Evolutionary conservation across 2,888 invertebrate genomes (phyloP).

Genomic region (Pachymerium ferrugineum): DNA sequence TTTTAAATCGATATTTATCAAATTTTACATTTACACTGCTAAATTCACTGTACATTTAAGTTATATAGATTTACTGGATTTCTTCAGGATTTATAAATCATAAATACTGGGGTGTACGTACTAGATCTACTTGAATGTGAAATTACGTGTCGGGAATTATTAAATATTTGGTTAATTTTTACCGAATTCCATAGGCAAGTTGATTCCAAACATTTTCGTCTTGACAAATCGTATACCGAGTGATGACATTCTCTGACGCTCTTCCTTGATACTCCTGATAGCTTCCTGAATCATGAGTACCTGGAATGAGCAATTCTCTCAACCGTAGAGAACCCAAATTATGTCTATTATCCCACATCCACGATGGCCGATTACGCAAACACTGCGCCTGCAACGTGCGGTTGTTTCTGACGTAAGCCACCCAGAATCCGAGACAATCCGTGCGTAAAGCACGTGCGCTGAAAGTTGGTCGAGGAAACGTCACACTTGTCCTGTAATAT

Average conservation of each 20-base stretch:
- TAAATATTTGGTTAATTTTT: neutral
- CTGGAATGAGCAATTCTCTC: slow-evolving; percentile 57
- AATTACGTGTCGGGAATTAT: neutral
- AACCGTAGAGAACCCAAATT: slow-evolving; percentile 22
- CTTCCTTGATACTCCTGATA: slow-evolving; percentile 49
- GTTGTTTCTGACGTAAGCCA: slow-evolving; percentile 38
- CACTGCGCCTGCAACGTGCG: slow-evolving; percentile 54
- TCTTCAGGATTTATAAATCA: too few relatives aligned
- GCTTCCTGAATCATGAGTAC: slow-evolving; percentile 64
- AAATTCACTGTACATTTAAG: too few relatives aligned
- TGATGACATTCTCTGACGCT: slow-evolving; percentile 37
- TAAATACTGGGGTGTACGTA: too few relatives aligned
- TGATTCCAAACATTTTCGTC: slow-evolving; percentile 76
- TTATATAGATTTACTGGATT: too few relatives aligned
- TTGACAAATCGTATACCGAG: slow-evolving; percentile 54
- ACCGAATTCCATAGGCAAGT: slow-evolving; percentile 71
- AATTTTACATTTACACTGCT: too few relatives aligned
- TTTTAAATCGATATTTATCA: too few relatives aligned
- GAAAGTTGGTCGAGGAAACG: slow-evolving; percentile 40
- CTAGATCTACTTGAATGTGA: too few relatives aligned
- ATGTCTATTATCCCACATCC: slow-evolving; percentile 66
- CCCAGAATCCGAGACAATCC: slow-evolving; percentile 44
- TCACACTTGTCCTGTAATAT: slow-evolving; percentile 42
- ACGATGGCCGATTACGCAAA: slow-evolving; percentile 72
- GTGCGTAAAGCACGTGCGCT: slow-evolving; percentile 36